Evolutionary conservation across 64 coral and sea anemone species (phyloP).

Genomic region (Dendronephthya gigantea): DNA sequence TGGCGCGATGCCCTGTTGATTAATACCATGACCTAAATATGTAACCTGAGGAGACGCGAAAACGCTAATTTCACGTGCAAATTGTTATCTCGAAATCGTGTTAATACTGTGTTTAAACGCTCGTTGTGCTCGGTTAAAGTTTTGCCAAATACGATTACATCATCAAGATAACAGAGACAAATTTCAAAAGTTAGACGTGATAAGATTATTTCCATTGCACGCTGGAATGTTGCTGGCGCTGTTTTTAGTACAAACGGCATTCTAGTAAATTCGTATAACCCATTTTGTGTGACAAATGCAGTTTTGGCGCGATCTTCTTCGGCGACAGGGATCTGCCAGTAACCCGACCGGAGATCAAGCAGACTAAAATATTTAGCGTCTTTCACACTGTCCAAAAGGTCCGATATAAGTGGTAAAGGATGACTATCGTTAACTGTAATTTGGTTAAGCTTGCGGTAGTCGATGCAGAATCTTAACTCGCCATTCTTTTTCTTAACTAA

Average conservation of each 20-base stretch:
- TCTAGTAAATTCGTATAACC: constrained; percentile 21
- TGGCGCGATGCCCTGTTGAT: neutral
- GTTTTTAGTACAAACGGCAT: constrained; percentile 24
- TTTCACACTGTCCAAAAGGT: neutral
- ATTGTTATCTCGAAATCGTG: neutral
- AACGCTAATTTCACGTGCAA: neutral
- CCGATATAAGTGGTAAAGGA: neutral
- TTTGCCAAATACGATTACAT: too few species aligned
- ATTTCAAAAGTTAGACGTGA: too few species aligned
- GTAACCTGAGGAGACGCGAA: neutral
- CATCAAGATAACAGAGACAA: too few species aligned
- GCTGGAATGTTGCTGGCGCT: constrained; percentile 29
- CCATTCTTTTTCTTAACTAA: constrained; percentile 9
- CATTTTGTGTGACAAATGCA: too few species aligned
- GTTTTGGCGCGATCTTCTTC: neutral
- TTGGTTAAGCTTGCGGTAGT: constrained; percentile 18
- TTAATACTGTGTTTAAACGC: neutral
- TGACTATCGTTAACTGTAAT: constrained; percentile 1
- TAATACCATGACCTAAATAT: neutral
- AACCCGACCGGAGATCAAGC: neutral
- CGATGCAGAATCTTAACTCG: constrained; percentile 18
- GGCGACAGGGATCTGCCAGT: neutral
- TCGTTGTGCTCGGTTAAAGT: neutral
- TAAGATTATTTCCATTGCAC: too few species aligned
- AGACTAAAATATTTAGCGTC: constrained; percentile 15